Evolutionary conservation across 2,888 invertebrate species (phyloP).

Genomic region (Hypomecis atomaria): DNA sequence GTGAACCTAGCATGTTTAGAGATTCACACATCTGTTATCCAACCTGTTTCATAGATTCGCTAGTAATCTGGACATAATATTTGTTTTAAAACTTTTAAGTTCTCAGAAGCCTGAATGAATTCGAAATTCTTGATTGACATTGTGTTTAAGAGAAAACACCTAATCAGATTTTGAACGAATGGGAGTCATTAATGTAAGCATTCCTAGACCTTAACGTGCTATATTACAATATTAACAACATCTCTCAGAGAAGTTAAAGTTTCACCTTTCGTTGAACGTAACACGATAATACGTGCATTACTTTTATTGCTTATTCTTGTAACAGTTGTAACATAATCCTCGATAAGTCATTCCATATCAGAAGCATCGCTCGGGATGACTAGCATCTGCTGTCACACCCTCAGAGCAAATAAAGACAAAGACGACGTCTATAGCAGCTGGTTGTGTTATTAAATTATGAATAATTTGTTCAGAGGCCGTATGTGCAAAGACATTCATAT

Average conservation of each 20-base stretch:
- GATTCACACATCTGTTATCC: constrained; percentile 7
- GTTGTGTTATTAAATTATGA: too few species aligned
- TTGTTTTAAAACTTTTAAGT: neutral
- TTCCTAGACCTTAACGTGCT: too few species aligned
- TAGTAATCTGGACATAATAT: neutral
- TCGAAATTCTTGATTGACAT: too few species aligned
- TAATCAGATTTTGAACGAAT: too few species aligned
- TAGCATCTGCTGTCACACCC: constrained; percentile 39
- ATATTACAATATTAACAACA: too few species aligned
- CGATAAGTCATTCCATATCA: constrained; percentile 52
- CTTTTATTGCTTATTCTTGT: constrained; percentile 38
- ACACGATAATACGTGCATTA: constrained; percentile 27
- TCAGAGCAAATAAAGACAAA: too few species aligned
- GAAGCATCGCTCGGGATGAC: constrained; percentile 51
- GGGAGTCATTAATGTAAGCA: too few species aligned
- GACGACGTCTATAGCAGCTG: too few species aligned
- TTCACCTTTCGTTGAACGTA: constrained; percentile 18
- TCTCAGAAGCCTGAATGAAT: too few species aligned
- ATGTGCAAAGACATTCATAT: too few species aligned
- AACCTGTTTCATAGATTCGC: neutral
- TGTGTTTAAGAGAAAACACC: too few species aligned
- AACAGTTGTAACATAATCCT: constrained; percentile 47
- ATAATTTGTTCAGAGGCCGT: too few species aligned
- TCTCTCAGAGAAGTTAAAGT: constrained; percentile 12
- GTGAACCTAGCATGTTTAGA: neutral